These are phyloP conservation scores for Arizona elegans DNA, from an alignment of 2,113 vertebrate species.

Conservation along the genomic window DNA sequence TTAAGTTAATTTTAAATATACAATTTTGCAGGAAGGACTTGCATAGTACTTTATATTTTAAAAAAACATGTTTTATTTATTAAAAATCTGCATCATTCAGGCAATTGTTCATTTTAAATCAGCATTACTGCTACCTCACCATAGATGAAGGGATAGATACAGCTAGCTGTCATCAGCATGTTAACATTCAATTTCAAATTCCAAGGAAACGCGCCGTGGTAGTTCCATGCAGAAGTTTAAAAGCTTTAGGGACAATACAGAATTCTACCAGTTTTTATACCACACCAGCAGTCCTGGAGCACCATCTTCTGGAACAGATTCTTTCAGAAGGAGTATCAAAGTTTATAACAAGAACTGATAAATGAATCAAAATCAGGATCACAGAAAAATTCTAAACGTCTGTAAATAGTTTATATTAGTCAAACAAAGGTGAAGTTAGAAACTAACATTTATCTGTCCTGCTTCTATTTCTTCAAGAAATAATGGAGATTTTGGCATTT, in stretches of 20 bases:
- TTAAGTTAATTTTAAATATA: neutral
- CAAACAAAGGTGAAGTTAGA: neutral
- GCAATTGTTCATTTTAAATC: neutral
- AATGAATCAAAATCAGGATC: neutral
- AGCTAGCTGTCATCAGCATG: neutral
- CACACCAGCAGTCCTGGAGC: neutral
- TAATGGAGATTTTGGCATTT: neutral
- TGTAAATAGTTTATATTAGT: neutral
- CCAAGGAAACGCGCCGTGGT: neutral
- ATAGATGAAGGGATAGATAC: neutral
- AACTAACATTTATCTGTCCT: neutral
- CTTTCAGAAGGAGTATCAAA: neutral
- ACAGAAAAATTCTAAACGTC: neutral
- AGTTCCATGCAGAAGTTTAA: neutral
- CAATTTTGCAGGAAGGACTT: neutral
- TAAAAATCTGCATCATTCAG: neutral
- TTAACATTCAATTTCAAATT: neutral
- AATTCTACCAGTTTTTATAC: neutral
- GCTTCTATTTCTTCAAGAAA: neutral
- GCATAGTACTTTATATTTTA: neutral
- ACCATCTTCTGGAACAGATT: neutral
- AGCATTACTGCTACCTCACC: neutral
- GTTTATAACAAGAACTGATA: neutral
- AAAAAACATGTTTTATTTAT: neutral
- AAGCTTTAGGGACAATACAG: neutral